Conservation (phyloP, 1,140 invertebrate species). For the Sarcophaga bullata region DNA sequence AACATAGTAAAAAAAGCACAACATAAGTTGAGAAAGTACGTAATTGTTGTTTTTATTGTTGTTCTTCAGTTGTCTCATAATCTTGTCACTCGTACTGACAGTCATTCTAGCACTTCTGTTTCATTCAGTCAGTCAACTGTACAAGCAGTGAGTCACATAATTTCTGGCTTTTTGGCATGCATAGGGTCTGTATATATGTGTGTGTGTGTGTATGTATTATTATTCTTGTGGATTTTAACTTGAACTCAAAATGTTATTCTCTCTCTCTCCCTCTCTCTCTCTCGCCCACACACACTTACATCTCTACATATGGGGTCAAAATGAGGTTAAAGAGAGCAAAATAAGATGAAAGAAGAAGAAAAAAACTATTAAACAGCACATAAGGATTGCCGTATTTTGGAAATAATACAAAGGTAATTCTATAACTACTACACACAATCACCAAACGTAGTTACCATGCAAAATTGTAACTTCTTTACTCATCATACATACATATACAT, state of each 20-base stretch:
- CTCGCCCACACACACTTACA: neutral
- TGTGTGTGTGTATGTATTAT: neutral
- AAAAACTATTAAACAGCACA: too few species aligned
- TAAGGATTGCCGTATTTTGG: too few species aligned
- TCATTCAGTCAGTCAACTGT: too few species aligned
- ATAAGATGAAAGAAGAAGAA: too few species aligned
- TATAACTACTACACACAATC: too few species aligned
- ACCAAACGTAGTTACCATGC: too few species aligned
- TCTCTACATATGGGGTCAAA: neutral
- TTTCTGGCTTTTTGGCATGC: slow-evolving; percentile 23
- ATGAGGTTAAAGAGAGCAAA: too few species aligned
- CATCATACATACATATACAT: too few species aligned
- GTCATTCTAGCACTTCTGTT: neutral
- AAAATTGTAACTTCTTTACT: too few species aligned
- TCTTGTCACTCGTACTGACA: slow-evolving; percentile 8
- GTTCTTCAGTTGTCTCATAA: neutral
- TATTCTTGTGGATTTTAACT: slow-evolving; percentile 24
- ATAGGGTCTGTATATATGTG: neutral
- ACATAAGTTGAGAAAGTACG: neutral
- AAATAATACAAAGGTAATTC: too few species aligned
- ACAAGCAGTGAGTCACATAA: neutral
- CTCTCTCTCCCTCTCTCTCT: neutral
- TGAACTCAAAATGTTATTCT: neutral
- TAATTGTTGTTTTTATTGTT: neutral
- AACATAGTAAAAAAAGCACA: neutral